Base-by-base conservation (phyloP, 2,113 vertebrate species). In the Gallinago undulata region DNA sequence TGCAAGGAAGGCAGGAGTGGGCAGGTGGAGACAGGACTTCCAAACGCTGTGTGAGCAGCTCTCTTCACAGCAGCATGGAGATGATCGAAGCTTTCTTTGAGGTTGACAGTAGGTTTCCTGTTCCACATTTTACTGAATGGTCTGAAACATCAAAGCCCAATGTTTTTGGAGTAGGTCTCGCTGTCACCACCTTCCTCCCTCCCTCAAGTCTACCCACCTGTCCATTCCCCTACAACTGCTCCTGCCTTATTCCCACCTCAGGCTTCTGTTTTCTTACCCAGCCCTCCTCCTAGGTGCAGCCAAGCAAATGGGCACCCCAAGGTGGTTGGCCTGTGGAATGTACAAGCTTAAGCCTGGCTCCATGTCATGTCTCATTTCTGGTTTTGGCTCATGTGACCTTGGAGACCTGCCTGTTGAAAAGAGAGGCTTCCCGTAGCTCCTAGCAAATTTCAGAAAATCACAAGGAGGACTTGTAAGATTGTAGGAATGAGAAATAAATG, bases 11-110 rank as follows among this genome's bases (percentile, higher is more conserved):
- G 66, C 88, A 66, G 78, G 77, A 94, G 70, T 5, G 3, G 90
- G 55, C 91, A 95, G 77, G 91, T 84, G 69, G 89, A 77, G 87
- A 56, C 69, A 91, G 77, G 80, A 63, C 84, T 87, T 81, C n/a
- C 23, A 57, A 37, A 25, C 0, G 5, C 31, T 57, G 30, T 82
- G 50, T 63, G 55, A 94, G 64, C 55, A 83, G 37, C 45, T 80
- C 37, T 68, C 39, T 66, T 48, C 41, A 30, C 31, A 77, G 66
- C 35, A 55, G 59, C 55, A 28, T 77, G 50, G 50, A 84, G 77
- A 24, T 73, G 51, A 69, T 47, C 0, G 3, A 69, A 90, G 50
- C 47, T 90, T n/a, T 37, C 22, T 64, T 78, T 62, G 50, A 88
- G 47, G 31, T 24, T 84, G n/a, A 7, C n/a, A 35, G 27, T 5